Conservation (phyloP, 1,140 invertebrate species). For the Drosophila athabasca region DNA sequence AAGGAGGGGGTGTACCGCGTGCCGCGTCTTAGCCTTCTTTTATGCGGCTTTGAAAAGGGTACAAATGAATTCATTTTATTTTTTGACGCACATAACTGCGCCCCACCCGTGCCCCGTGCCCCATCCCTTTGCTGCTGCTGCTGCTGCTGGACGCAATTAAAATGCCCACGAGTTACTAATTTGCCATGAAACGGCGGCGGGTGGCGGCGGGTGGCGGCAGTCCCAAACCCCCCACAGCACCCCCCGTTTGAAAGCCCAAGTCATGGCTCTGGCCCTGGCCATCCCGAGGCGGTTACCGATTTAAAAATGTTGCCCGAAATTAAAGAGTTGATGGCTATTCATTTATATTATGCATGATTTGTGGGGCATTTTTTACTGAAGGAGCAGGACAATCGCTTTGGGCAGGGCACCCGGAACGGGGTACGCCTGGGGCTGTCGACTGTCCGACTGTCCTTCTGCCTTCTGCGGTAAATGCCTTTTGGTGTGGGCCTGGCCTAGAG, state of each 20-base stretch:
- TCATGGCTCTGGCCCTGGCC: no score
- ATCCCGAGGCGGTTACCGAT: slow-evolving; percentile 17
- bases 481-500: no score
- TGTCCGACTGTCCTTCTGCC: slow-evolving; percentile 8
- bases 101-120: neutral
- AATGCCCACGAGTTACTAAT: slow-evolving; percentile 82
- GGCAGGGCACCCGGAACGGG: neutral
- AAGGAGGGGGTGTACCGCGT: slow-evolving; percentile 20
- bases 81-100: slow-evolving; percentile 68
- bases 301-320: slow-evolving; percentile 59
- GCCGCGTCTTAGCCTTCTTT: slow-evolving; percentile 67
- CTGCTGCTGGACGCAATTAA: slow-evolving; percentile 67
- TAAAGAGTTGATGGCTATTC: slow-evolving; percentile 76
- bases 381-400: slow-evolving; percentile 40
- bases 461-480: slow-evolving; percentile 27
- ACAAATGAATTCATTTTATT: slow-evolving; percentile 82
- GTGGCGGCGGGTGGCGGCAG: slow-evolving; percentile 25
- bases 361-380: slow-evolving; percentile 47
- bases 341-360: slow-evolving; percentile 79
- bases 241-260: no score
- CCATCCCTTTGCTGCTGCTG: neutral
- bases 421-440: slow-evolving; percentile 6
- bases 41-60: slow-evolving; percentile 77
- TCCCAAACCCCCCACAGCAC: neutral
- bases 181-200: slow-evolving; percentile 66